These are phyloP conservation scores for Pyrrhia umbra DNA, from an alignment of 2,888 invertebrate genomes.

Conservation along the genomic window DNA sequence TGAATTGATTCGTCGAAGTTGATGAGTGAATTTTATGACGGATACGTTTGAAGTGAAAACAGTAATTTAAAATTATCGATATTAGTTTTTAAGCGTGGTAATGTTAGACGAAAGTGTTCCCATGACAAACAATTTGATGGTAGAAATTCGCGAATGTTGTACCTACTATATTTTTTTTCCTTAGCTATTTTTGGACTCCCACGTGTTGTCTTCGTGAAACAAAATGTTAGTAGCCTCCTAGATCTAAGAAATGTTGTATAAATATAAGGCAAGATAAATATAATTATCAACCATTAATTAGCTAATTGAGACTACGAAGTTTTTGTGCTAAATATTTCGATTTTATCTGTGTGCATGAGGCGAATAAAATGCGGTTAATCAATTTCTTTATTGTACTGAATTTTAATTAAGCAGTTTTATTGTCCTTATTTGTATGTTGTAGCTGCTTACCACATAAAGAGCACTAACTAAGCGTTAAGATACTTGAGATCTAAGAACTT, in stretches of 20 bases:
- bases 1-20: conserved; percentile 71
- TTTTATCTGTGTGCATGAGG: conserved; percentile 18
- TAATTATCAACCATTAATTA: conserved; percentile 26
- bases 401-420: conserved; percentile 15
- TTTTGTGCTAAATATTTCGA: conserved; percentile 19
- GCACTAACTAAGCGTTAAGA: neutral
- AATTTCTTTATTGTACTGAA: conserved; percentile 31
- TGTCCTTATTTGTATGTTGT: conserved; percentile 8
- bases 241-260: neutral
- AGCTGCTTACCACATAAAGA: conserved; percentile 2
- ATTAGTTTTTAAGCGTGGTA: conserved; percentile 57
- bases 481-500: neutral
- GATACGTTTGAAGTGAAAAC: conserved; percentile 57
- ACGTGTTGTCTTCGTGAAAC: neutral
- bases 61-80: conserved; percentile 62
- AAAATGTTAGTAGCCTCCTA: neutral
- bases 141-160: conserved; percentile 35
- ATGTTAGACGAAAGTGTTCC: conserved; percentile 60
- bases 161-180: conserved; percentile 3
- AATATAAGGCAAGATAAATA: neutral
- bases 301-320: conserved; percentile 18
- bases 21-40: conserved; percentile 62
- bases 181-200: neutral
- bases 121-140: conserved; percentile 52
- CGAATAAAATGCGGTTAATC: conserved; percentile 31